phyloP scores from a whole-genome alignment of 2,888 invertebrate species.

The Parapristionchus giblindavisi region DNA sequence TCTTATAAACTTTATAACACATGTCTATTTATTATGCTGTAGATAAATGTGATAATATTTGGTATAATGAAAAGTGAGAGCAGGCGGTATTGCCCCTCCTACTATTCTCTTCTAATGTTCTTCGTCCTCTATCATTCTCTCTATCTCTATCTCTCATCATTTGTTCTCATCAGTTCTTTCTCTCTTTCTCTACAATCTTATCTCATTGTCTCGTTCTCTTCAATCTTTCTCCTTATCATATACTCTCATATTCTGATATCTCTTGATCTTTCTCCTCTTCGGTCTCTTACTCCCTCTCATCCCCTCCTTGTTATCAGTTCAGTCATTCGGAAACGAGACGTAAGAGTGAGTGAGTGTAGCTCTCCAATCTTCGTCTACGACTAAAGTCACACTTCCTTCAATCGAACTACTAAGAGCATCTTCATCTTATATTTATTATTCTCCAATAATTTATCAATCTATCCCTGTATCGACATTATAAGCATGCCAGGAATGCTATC shows the following conservation, averaged over 20 bases:
- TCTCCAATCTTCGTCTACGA: background rate
- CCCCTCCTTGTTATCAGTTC: constrained; percentile 11
- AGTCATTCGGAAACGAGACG: constrained; percentile 6
- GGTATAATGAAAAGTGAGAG: no score
- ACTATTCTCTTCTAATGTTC: no score
- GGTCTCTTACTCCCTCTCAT: constrained; percentile 11
- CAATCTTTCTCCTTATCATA: background rate
- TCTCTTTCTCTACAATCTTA: background rate
- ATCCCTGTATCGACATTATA: no score
- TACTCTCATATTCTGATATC: background rate
- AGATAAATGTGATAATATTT: background rate
- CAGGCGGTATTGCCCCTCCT: no score
- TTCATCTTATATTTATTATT: background rate
- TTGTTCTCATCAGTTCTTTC: background rate
- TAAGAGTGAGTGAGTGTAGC: constrained; percentile 18
- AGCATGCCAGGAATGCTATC: constrained; percentile 21
- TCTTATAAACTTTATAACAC: background rate
- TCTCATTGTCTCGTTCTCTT: background rate
- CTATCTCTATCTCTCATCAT: background rate
- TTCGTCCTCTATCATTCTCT: constrained; percentile 12
- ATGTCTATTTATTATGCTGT: background rate
- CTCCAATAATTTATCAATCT: background rate
- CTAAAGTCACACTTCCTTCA: constrained; percentile 5
- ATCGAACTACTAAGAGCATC: background rate
- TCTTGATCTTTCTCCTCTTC: background rate